Base-by-base conservation (phyloP, 2,888 invertebrate genomes). In the Hedya salicella region DNA sequence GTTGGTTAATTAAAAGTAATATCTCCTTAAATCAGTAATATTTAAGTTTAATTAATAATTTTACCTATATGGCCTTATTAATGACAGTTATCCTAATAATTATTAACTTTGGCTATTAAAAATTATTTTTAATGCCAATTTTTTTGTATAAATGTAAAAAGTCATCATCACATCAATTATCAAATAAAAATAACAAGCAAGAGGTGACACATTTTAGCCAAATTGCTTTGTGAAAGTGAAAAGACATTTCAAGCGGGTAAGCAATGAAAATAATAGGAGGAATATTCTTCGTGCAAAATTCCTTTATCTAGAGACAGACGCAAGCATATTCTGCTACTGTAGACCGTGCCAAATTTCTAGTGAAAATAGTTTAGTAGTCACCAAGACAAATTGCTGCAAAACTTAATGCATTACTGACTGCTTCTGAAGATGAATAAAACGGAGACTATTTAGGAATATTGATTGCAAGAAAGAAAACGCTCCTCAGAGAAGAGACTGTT, bases 321-420 rank as follows among this genome's bases (percentile, higher is more conserved):
- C 57, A 46, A 56, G 44, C 57, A 46, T 57, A 57, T 57, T 57
- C 32, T 46, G 44, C 57, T 30, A n/a, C 32, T n/a, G 32, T 8
- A 17, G 13, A 46, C 17, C 17, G 32, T 57, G 57, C 57, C 56
- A 56, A 56, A 57, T 57, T 57, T 57, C 57, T 57, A 44, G 46
- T n/a, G 57, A 57, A 46, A 57, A 19, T 46, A 57, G 44, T 57
- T 57, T 46, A 57, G 44, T 30, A 57, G 44, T 54, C 25, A 25
- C 32, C 57, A 57, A 57, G 44, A 57, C 32, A 57, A 57, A 57
- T 57, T 46, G 56, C 42, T 56, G 57, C 13, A 32, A 57, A 53
- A 57, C 44, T 57, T 57, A 46, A 16, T 44, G 19, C 57, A 57
- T 57, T 57, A 56, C 54, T 16, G 30, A n/a, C 25, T 56, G 11